These are phyloP conservation scores for Asarcornis scutulata DNA, from an alignment of 2,113 vertebrate genomes.

Conservation along the genomic window DNA sequence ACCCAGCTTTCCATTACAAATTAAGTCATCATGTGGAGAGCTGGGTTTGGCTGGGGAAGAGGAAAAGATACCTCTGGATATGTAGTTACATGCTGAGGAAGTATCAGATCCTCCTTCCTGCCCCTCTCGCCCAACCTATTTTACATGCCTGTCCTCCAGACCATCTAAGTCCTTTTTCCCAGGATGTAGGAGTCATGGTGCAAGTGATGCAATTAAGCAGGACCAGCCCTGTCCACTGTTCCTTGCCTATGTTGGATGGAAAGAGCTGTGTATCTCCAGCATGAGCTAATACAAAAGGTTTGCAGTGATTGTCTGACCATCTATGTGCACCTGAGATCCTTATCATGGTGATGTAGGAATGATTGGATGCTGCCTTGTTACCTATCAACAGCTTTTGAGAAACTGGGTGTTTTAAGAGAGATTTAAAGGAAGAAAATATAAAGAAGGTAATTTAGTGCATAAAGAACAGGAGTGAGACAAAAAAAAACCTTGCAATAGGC, in stretches of 20 bases:
- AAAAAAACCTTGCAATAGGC: background rate
- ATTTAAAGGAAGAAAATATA: background rate
- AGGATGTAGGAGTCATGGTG: rapidly evolving
- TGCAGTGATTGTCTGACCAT: background rate
- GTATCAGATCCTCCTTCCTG: background rate
- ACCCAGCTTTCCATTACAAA: background rate
- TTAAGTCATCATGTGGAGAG: background rate
- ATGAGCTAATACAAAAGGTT: background rate
- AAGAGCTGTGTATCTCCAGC: rapidly evolving
- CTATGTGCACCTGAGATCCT: background rate
- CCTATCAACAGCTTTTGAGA: background rate
- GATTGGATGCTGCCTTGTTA: background rate
- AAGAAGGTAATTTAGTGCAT: background rate
- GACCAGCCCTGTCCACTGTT: background rate
- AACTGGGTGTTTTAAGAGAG: background rate
- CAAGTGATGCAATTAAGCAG: background rate
- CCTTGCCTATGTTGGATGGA: rapidly evolving
- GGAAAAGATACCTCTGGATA: background rate
- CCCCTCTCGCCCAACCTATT: background rate
- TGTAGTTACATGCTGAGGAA: rapidly evolving
- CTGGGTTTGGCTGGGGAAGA: background rate
- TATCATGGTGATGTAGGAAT: rapidly evolving
- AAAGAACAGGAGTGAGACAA: background rate
- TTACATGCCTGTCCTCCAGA: background rate
- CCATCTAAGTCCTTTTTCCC: background rate